Evolutionary conservation across 37 sponge, comb jelly and placozoan species (phyloP).

Genomic region (Bolinopsis microptera): DNA sequence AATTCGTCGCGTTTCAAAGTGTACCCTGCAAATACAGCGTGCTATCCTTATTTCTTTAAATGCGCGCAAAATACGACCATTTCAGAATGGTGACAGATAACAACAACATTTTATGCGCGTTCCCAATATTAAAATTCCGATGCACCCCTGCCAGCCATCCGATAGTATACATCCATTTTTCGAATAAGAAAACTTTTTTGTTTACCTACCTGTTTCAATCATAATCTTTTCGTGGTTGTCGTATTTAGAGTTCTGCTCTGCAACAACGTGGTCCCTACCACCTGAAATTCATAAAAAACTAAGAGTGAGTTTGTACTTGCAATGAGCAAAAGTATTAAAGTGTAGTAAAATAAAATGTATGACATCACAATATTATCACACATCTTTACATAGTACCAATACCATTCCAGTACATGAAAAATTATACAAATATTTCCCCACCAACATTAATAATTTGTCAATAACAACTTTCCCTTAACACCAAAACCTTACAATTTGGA

Average conservation of each 20-base stretch:
- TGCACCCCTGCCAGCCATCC: neutral
- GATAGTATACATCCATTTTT: neutral
- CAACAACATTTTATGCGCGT: neutral
- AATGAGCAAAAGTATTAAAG: no score
- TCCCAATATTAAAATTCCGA: neutral
- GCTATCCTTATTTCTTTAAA: neutral
- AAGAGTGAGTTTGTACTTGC: no score
- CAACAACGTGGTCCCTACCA: neutral
- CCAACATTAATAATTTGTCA: no score
- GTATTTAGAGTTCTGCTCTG: neutral
- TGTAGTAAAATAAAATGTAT: no score
- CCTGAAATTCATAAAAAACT: no score
- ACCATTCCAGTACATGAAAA: no score
- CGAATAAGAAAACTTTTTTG: no score
- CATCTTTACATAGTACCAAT: no score
- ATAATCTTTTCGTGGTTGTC: neutral
- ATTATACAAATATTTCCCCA: no score
- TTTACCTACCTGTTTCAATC: constrained; percentile 46
- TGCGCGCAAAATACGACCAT: neutral
- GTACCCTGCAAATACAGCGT: neutral
- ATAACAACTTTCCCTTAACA: no score
- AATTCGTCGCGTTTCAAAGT: neutral
- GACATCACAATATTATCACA: no score
- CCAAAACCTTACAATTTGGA: no score
- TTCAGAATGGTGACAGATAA: neutral